Evolutionary conservation across 2,888 invertebrate genomes (phyloP).

Genomic region (Eucera pruinosa): DNA sequence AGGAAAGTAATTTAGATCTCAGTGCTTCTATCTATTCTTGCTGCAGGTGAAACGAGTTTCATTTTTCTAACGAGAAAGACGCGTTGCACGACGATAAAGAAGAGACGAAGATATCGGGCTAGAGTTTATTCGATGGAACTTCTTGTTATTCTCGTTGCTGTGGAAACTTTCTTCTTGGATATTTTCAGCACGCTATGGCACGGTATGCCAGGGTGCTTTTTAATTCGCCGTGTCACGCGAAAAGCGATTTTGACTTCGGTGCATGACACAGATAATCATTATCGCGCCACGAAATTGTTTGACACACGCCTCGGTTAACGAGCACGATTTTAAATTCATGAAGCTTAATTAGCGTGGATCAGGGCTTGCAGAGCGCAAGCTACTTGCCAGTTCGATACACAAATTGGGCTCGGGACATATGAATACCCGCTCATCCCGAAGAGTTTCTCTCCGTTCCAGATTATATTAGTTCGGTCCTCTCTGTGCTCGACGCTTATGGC

Average conservation of each 20-base stretch:
- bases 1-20: background rate
- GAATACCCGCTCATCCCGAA: constrained; percentile 39
- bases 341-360: constrained; percentile 59
- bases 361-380: constrained; percentile 13
- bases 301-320: constrained; percentile 49
- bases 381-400: constrained; percentile 33
- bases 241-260: constrained; percentile 10
- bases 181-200: constrained; percentile 18
- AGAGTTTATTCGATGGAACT: constrained; percentile 28
- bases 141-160: background rate
- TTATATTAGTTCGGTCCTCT: constrained; percentile 55
- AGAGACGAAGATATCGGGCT: background rate
- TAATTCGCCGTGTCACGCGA: constrained; percentile 40
- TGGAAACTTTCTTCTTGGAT: constrained; percentile 24
- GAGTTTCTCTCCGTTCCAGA: constrained; percentile 48
- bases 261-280: constrained; percentile 41
- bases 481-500: constrained; percentile 24
- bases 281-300: constrained; percentile 42
- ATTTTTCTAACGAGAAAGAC: constrained; percentile 1
- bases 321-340: constrained; percentile 52
- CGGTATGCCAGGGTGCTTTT: constrained; percentile 11
- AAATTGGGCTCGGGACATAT: constrained; percentile 44
- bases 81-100: background rate
- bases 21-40: background rate
- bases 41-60: background rate